These are phyloP conservation scores for Lapara coniferarum DNA, from an alignment of 2,888 invertebrate species.

Conservation along the genomic window DNA sequence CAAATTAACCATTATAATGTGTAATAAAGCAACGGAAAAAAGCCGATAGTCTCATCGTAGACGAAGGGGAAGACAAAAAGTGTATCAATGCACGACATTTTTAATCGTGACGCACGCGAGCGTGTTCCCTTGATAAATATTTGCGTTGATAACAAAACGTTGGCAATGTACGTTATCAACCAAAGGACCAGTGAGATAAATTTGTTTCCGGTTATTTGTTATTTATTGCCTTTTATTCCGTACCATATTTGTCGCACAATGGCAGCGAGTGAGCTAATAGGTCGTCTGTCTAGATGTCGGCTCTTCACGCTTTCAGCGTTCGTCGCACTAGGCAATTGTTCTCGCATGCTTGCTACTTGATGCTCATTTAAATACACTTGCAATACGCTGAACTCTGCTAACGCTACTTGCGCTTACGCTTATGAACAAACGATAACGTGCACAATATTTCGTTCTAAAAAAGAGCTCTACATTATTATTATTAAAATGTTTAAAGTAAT, in stretches of 20 bases:
- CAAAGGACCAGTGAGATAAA: conserved; percentile 42
- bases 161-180: conserved; percentile 36
- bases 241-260: conserved; percentile 16
- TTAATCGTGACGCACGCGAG: conserved; percentile 34
- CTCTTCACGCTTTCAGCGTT: conserved; percentile 23
- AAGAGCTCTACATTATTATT: too few species aligned
- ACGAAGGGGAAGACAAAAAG: conserved; percentile 18
- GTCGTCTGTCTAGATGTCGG: conserved; percentile 23
- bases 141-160: conserved; percentile 31
- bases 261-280: conserved; percentile 7
- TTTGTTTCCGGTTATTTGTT: conserved; percentile 41
- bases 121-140: conserved; percentile 35
- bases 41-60: conserved; percentile 1
- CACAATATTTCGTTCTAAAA: neutral
- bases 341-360: conserved; percentile 7
- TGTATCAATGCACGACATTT: conserved; percentile 27
- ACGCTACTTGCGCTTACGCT: neutral
- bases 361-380: conserved; percentile 14
- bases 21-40: conserved; percentile 7
- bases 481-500: neutral
- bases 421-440: too few species aligned
- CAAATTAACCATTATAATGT: conserved; percentile 1
- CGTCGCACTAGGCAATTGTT: conserved; percentile 18
- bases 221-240: conserved; percentile 30
- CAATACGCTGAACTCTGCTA: neutral